A percentile compares a stretch with the other conserved stretches of the same genome.
These are phyloP conservation scores for Pogonocherus hispidulus DNA, from an alignment of 2,888 invertebrate species.

Conservation along the genomic window DNA sequence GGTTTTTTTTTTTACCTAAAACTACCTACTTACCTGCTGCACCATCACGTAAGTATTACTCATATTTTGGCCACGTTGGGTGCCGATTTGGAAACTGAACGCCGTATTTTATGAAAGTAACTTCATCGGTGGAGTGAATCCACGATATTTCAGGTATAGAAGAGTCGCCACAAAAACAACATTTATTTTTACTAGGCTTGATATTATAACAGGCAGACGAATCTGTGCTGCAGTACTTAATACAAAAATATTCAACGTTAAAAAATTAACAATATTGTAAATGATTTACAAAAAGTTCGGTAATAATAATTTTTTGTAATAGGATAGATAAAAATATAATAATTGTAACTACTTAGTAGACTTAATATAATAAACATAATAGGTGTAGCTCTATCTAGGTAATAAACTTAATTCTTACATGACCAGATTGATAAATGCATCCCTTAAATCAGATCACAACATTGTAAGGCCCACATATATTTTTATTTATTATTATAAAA, in stretches of 20 bases:
- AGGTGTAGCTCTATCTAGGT: not conserved
- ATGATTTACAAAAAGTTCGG: constrained; percentile 6
- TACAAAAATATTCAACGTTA: constrained; percentile 29
- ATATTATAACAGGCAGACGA: constrained; percentile 13
- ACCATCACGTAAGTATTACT: no score
- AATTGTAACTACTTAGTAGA: constrained; percentile 20
- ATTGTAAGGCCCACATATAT: not conserved
- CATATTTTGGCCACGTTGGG: no score
- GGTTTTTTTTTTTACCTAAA: no score
- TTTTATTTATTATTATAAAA: no score
- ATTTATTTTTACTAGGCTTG: not conserved
- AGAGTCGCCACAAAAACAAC: no score
- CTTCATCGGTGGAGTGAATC: no score
- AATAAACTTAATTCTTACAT: not conserved
- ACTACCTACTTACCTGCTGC: no score
- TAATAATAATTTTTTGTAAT: constrained; percentile 14
- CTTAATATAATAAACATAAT: constrained; percentile 8
- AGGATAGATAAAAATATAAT: constrained; percentile 13
- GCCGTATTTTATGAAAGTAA: no score
- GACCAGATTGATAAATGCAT: constrained; percentile 3
- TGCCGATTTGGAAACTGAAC: no score
- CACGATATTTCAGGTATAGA: no score
- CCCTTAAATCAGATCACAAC: not conserved
- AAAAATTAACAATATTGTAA: constrained; percentile 31
- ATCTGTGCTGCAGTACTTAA: constrained; percentile 1